Percentiles rank a stretch among this genome's conserved stretches.
These are phyloP conservation scores for Apotomis capreana DNA, from an alignment of 2,888 invertebrate species.

Conservation along the genomic window DNA sequence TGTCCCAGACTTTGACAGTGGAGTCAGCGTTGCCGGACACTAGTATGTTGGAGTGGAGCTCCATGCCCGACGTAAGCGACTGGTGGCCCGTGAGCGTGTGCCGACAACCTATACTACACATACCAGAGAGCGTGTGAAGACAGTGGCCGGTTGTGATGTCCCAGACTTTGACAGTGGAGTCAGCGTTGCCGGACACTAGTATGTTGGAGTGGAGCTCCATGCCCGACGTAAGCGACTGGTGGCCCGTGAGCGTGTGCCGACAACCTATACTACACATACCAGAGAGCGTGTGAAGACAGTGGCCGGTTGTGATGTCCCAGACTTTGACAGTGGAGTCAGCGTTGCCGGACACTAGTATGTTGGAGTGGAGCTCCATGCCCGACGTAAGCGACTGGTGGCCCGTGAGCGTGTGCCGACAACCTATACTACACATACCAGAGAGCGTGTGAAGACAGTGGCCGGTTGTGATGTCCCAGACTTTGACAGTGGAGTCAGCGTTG, in stretches of 20 bases:
- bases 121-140: conserved; percentile 96
- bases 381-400: conserved; percentile 99
- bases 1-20: conserved; percentile 99
- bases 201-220: conserved; percentile 98
- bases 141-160: conserved; percentile 99
- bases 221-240: conserved; percentile 98
- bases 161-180: conserved; percentile 99
- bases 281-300: conserved; percentile 97
- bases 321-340: conserved; percentile 99
- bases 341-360: conserved; percentile 98
- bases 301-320: conserved; percentile 99
- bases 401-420: conserved; percentile 90
- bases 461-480: conserved; percentile 99
- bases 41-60: conserved; percentile 96
- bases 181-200: conserved; percentile 99
- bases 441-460: conserved; percentile 98
- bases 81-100: conserved; percentile 99
- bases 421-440: conserved; percentile 84
- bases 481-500: conserved; percentile 99
- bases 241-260: conserved; percentile 96
- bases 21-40: conserved; percentile 99
- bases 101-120: conserved; percentile 44
- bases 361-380: conserved; percentile 97
- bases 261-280: conserved; percentile 75
- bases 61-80: conserved; percentile 98